Evolutionary conservation across 1,140 invertebrate genomes (phyloP).

Genomic region (Drosophila ogumai): DNA sequence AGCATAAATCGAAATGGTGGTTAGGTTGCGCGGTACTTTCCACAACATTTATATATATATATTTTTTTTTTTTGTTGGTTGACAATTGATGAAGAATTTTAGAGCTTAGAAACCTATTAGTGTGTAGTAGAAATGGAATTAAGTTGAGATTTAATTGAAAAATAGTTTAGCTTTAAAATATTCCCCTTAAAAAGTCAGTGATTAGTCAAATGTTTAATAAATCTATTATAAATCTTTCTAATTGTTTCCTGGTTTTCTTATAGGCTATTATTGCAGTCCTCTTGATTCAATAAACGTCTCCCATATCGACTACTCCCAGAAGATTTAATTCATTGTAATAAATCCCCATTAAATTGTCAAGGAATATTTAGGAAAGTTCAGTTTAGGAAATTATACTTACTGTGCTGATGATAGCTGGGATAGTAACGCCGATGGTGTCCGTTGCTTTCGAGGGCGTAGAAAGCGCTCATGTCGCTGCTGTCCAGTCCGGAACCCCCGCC

Average conservation of each 20-base stretch:
- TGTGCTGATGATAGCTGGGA: constrained; percentile 84
- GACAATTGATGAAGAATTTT: not conserved
- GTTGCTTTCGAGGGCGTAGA: constrained; percentile 83
- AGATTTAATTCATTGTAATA: not conserved
- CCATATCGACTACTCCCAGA: not conserved
- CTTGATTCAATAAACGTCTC: not conserved
- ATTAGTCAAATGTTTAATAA: not conserved
- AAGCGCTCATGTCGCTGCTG: constrained; percentile 83
- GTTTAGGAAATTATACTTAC: constrained; percentile 53
- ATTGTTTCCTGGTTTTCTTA: not conserved
- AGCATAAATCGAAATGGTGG: constrained; percentile 55
- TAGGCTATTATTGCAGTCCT: too few relatives aligned
- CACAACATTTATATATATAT: not conserved
- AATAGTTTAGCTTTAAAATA: not conserved
- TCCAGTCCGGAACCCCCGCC: constrained; percentile 75
- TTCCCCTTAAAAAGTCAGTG: not conserved
- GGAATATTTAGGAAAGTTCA: not conserved
- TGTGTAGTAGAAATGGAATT: not conserved
- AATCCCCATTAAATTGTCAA: not conserved
- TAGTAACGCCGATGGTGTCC: constrained; percentile 84
- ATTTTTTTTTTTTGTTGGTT: not conserved
- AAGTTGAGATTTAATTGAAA: not conserved
- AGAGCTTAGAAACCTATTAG: not conserved
- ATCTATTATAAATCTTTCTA: not conserved
- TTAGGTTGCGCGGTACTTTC: not conserved